Base-by-base conservation (phyloP, 2,113 vertebrate species). In the Pseudorasbora parva region DNA sequence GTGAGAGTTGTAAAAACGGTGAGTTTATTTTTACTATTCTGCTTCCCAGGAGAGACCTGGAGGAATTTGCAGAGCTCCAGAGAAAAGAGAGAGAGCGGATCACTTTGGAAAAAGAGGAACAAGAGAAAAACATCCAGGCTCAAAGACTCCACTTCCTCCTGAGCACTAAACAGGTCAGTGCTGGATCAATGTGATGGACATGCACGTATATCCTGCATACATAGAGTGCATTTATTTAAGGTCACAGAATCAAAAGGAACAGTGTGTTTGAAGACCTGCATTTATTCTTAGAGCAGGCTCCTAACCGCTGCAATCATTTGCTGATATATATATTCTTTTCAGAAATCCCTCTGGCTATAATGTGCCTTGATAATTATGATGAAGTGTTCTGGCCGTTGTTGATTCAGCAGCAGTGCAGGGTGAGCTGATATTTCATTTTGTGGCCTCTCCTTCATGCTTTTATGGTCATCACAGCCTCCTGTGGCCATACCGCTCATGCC, bases 121-220 rank as follows among this genome's bases (percentile, higher is more conserved):
- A 87, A 86, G 81, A 90, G 81, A 95, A 92, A 91, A 78, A 93
- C 82, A 85, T 93, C 87, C 91, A 92, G 91, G 96, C 97, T 69
- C 94, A 94, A 83, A 95, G 95, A 91, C 94, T 93, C 91, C 98
- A 99, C 93, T 95, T 97, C 93, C 96, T 99, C 83, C 92, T 98
- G 91, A 98, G 98, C 93, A 99, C 97, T 5, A 89, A 94, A 82
- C 96, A 97, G 96, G 97, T 99, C 81, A 89, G 95, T 92, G 21
- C 5, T 11, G 30, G 77, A 37, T 56, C 49, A 43, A 37, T 73
- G 45, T 57, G 19, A 54, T 8, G 11, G 6, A 37, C 17, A 56
- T 43, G 45, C 37, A 30, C 4, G 6, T 72, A 72, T 7, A 25
- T 45, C 5, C 5, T 2, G 30, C 30, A n/a, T 71, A 71, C 1